Evolutionary conservation across 53 echinoderm and acorn worm species (phyloP).

Genomic region (Crossaster papposus): DNA sequence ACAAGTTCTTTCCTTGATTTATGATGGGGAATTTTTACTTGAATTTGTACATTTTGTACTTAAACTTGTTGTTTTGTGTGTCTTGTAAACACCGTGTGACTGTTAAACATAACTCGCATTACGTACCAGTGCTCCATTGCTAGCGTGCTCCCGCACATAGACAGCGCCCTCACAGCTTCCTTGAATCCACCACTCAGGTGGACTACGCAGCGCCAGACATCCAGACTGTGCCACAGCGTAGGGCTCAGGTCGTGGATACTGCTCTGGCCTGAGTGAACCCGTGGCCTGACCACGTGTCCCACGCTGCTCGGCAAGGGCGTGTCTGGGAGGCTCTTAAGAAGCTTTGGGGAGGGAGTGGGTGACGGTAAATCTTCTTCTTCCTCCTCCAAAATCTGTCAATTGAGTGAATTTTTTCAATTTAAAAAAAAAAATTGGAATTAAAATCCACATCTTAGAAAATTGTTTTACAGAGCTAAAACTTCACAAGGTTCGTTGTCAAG

Average conservation of each 20-base stretch:
- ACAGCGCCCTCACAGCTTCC: conserved; percentile 86
- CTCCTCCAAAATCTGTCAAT: conserved; percentile 55
- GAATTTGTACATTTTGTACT: not conserved
- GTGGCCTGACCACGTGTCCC: conserved; percentile 15
- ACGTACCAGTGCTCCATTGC: conserved; percentile 91
- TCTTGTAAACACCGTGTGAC: not conserved
- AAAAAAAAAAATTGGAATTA: too few relatives aligned
- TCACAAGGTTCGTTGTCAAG: too few relatives aligned
- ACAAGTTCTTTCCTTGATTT: too few relatives aligned
- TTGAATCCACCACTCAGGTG: conserved; percentile 87
- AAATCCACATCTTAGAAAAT: too few relatives aligned
- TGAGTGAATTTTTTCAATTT: not conserved
- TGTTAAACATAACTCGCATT: not conserved
- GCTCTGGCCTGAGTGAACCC: conserved; percentile 71
- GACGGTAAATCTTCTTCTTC: conserved; percentile 52
- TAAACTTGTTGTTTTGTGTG: not conserved
- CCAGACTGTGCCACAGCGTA: conserved; percentile 93
- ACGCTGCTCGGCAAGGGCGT: conserved; percentile 21
- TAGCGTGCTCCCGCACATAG: conserved; percentile 88
- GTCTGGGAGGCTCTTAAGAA: conserved; percentile 44
- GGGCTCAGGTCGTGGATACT: conserved; percentile 98
- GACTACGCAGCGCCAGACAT: conserved; percentile 95
- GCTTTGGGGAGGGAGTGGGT: conserved; percentile 55
- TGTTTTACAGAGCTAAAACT: too few relatives aligned
- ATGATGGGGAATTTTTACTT: not conserved